Percentiles rank a stretch among this genome's conserved stretches.
These are phyloP conservation scores for Drosophila ficusphila DNA, from an alignment of 1,140 invertebrate species.

Conservation along the genomic window DNA sequence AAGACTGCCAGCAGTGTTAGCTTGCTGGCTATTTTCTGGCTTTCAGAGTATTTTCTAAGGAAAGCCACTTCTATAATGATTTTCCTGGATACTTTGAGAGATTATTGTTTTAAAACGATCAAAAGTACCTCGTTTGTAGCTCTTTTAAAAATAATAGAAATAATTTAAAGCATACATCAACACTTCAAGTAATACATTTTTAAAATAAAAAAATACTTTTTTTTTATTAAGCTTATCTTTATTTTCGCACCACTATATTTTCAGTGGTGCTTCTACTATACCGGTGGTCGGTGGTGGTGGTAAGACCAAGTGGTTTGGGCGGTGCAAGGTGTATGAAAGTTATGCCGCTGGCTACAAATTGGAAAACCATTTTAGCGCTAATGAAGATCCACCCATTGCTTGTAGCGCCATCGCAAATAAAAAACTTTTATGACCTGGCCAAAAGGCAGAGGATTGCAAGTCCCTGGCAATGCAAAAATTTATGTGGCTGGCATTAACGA, in stretches of 20 bases:
- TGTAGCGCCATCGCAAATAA: conserved; percentile 67
- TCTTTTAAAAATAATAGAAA: too few relatives aligned
- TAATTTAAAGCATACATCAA: too few relatives aligned
- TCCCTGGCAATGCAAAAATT: background rate
- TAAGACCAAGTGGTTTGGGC: conserved; percentile 16
- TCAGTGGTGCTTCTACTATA: background rate
- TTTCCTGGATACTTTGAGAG: too few relatives aligned
- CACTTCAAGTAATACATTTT: too few relatives aligned
- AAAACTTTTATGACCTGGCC: conserved; percentile 37
- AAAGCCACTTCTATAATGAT: too few relatives aligned
- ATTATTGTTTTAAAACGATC: too few relatives aligned
- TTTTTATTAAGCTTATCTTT: background rate
- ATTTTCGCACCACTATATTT: background rate
- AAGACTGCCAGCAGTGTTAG: conserved; percentile 6
- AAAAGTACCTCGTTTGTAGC: too few relatives aligned
- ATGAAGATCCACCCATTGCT: conserved; percentile 79
- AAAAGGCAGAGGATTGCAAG: conserved; percentile 8
- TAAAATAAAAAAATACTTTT: too few relatives aligned
- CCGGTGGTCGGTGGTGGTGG: conserved; percentile 11
- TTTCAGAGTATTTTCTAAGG: background rate
- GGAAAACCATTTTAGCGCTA: conserved; percentile 62
- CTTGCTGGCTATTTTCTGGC: background rate
- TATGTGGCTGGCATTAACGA: background rate
- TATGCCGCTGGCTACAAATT: conserved; percentile 39
- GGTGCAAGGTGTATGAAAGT: conserved; percentile 16